Conservation (phyloP, 2,888 invertebrate species). For the Eulithis testata region DNA sequence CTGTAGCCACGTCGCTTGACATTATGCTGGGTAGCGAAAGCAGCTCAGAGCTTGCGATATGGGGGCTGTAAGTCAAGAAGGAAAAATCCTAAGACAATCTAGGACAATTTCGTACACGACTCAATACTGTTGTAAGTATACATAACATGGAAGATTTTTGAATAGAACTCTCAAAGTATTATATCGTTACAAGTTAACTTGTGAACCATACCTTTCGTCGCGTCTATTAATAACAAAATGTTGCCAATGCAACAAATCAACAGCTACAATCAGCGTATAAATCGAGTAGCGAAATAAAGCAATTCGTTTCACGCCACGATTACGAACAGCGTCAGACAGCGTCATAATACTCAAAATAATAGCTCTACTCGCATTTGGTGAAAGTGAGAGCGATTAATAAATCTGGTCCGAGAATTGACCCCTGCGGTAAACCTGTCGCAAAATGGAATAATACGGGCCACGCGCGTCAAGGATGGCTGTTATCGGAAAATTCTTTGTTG, state of each 20-base stretch:
- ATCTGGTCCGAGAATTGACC: slow-evolving; percentile 60
- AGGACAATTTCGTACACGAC: no score
- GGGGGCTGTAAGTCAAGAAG: no score
- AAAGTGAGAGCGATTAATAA: slow-evolving; percentile 75
- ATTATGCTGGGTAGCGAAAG: no score
- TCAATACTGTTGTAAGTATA: no score
- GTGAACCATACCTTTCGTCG: slow-evolving; percentile 6
- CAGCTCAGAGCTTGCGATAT: no score
- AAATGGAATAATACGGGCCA: slow-evolving; percentile 20
- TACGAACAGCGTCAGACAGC: slow-evolving; percentile 30
- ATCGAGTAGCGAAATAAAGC: slow-evolving; percentile 32
- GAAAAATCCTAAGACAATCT: no score
- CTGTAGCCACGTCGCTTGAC: no score
- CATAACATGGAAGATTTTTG: no score
- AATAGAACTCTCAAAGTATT: no score
- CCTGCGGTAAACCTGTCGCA: slow-evolving; percentile 61
- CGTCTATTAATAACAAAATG: slow-evolving; percentile 7
- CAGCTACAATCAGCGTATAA: slow-evolving; percentile 29
- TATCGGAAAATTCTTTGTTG: slow-evolving; percentile 14
- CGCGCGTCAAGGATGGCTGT: slow-evolving; percentile 4
- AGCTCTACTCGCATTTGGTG: slow-evolving; percentile 56
- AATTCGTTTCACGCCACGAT: slow-evolving; percentile 32
- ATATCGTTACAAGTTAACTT: slow-evolving; percentile 4
- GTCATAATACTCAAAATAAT: slow-evolving; percentile 49
- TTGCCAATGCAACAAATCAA: slow-evolving; percentile 25